Conservation (phyloP, 2,113 vertebrate species). For the Chlorodrepanis virens region DNA sequence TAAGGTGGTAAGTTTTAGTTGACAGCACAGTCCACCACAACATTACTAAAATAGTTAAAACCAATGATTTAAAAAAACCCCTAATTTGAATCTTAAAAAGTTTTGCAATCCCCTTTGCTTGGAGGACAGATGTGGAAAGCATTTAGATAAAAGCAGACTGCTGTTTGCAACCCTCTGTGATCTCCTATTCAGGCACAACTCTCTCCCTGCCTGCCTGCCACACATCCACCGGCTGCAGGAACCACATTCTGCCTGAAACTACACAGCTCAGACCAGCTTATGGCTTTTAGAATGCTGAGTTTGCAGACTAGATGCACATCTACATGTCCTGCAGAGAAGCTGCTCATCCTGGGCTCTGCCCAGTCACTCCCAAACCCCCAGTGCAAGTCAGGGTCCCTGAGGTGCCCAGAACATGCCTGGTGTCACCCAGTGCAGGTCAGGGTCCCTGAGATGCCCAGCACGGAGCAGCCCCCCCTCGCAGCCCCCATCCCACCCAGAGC, state of each 20-base stretch:
- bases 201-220: neutral
- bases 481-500: neutral
- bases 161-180: neutral
- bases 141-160: neutral
- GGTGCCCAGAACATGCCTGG: accelerated
- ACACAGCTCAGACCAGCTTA: neutral
- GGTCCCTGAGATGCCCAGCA: accelerated
- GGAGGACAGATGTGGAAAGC: neutral
- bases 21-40: neutral
- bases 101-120: neutral
- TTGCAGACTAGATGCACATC: neutral
- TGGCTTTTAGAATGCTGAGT: neutral
- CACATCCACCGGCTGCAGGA: neutral
- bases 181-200: neutral
- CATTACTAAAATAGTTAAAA: neutral
- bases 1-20: neutral
- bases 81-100: neutral
- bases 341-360: neutral
- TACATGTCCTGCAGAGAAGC: neutral
- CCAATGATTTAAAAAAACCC: accelerated
- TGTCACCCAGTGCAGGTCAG: accelerated
- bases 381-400: neutral
- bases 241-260: neutral
- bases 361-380: neutral
- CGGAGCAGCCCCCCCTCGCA: accelerated